phyloP scores from a whole-genome alignment of 2,113 vertebrate species.

The Tiliqua scincoides region DNA sequence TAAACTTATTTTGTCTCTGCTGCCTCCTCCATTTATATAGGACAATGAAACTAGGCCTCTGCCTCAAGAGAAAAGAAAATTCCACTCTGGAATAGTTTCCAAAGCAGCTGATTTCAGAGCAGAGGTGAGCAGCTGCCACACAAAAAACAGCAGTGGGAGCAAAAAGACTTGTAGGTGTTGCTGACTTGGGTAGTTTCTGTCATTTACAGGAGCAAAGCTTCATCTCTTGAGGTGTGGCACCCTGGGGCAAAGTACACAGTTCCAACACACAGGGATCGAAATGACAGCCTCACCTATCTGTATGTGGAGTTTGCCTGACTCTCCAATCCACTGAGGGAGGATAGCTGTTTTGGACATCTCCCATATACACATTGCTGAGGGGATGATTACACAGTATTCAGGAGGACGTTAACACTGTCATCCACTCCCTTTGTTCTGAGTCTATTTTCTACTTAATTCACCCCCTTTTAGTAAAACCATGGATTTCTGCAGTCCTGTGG shows the following conservation, averaged over 20 bases:
- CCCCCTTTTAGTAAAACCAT: background rate
- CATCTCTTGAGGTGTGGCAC: background rate
- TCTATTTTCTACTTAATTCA: background rate
- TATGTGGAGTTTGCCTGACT: background rate
- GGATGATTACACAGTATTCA: background rate
- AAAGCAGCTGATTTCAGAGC: background rate
- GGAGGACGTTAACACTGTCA: background rate
- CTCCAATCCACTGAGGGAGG: background rate
- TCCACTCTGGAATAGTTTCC: background rate
- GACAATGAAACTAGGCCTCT: background rate
- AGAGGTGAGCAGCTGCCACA: background rate
- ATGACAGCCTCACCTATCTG: background rate
- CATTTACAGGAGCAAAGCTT: background rate
- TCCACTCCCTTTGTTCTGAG: background rate
- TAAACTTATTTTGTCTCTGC: background rate
- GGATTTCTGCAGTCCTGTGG: background rate
- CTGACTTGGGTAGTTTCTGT: background rate
- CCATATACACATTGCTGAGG: background rate
- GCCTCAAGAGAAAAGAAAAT: background rate
- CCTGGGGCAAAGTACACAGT: background rate
- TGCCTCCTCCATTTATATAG: background rate
- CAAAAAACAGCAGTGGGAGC: accelerated
- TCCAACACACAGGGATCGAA: background rate
- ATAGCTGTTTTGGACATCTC: background rate
- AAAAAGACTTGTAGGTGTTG: background rate